Percentiles rank a stretch among this genome's conserved stretches.
These are phyloP conservation scores for Xenus cinereus DNA, from an alignment of 2,113 vertebrate species.

Conservation along the genomic window DNA sequence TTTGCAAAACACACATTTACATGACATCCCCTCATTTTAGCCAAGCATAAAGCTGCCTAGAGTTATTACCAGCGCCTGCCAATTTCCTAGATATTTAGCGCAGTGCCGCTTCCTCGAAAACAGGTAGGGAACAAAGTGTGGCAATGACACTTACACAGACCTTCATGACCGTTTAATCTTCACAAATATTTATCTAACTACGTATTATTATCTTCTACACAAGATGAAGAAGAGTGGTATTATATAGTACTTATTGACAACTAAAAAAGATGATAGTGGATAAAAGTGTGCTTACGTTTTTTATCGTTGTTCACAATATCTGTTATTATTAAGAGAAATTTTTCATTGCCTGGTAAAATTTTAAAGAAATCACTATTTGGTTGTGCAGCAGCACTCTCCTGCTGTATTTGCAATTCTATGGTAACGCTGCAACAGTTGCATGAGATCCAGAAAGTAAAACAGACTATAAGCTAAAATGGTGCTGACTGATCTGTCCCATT, in stretches of 20 bases:
- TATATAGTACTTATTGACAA: not conserved
- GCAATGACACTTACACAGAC: not conserved
- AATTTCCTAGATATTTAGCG: not conserved
- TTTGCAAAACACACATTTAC: not conserved
- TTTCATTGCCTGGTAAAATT: not conserved
- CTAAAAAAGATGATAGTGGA: not conserved
- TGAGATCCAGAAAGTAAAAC: not conserved
- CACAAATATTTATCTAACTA: constrained; percentile 4
- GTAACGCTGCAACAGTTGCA: not conserved
- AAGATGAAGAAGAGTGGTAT: not conserved
- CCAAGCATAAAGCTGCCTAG: constrained; percentile 8
- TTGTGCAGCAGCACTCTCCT: not conserved
- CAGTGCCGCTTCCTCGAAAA: not conserved
- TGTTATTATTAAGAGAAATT: not conserved
- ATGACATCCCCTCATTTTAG: not conserved
- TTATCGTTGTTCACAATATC: not conserved
- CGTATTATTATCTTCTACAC: not conserved
- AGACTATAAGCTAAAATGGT: not conserved
- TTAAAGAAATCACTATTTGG: not conserved
- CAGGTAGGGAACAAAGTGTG: not conserved
- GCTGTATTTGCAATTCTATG: not conserved
- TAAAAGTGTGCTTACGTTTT: not conserved
- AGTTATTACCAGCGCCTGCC: not conserved
- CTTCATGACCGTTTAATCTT: not conserved
- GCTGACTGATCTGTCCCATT: not conserved